Conservation (phyloP, 2,113 vertebrate species). For the Apaloderma vittatum region DNA sequence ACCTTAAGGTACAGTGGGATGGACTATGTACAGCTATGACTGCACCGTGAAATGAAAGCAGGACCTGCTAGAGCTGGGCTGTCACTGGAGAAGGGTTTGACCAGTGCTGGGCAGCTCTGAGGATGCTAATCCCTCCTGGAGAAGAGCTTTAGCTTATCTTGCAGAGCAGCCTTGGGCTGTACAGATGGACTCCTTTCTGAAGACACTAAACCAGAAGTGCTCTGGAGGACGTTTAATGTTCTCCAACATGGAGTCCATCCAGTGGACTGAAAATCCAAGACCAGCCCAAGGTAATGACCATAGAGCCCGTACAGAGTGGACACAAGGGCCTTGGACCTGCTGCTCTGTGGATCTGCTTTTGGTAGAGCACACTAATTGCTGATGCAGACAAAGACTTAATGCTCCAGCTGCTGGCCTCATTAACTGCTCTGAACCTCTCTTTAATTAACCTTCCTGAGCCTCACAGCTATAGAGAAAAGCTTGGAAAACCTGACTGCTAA, state of each 20-base stretch:
- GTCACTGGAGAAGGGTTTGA: not conserved
- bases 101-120: not conserved
- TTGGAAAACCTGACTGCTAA: not conserved
- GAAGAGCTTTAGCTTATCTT: not conserved
- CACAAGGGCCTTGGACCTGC: not conserved
- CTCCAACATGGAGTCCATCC: not conserved
- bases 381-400: not conserved
- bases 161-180: not conserved
- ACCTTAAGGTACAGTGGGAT: not conserved
- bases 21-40: fast-evolving
- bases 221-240: not conserved
- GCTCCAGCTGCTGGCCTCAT: not conserved
- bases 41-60: fast-evolving
- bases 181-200: fast-evolving
- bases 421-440: not conserved
- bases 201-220: not conserved
- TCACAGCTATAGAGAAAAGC: not conserved
- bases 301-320: fast-evolving
- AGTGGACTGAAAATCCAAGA: not conserved
- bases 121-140: not conserved
- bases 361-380: not conserved
- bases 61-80: not conserved
- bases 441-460: slow-evolving; percentile 1
- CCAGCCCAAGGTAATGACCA: not conserved
- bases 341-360: not conserved